A percentile compares a stretch with the other conserved stretches of the same genome.
These are phyloP conservation scores for Ceratoteleas bidentatus DNA, from an alignment of 1,140 invertebrate genomes.

Conservation along the genomic window DNA sequence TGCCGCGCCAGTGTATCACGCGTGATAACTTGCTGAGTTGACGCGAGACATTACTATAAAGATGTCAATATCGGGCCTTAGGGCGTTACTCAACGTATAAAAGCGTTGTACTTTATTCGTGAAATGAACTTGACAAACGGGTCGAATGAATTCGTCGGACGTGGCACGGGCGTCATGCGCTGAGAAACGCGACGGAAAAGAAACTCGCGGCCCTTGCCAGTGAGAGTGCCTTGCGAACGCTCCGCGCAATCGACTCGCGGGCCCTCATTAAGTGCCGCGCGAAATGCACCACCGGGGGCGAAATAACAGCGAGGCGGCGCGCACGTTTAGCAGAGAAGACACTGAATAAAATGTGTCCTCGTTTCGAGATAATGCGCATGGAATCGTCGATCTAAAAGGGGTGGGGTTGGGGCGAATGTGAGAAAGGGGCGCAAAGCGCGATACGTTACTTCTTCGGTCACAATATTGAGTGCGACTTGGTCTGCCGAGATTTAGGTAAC, in stretches of 20 bases:
- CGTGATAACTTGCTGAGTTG: conserved; percentile 46
- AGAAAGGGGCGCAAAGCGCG: conserved; percentile 70
- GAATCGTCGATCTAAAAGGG: conserved; percentile 62
- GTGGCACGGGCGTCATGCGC: background rate
- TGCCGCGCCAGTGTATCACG: conserved; percentile 26
- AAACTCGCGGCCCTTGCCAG: background rate
- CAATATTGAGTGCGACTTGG: conserved; percentile 79
- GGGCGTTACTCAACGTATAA: conserved; percentile 22
- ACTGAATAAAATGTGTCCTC: conserved; percentile 62
- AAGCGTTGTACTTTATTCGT: conserved; percentile 38
- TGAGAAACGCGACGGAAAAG: background rate
- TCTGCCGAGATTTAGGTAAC: conserved; percentile 76
- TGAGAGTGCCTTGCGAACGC: background rate
- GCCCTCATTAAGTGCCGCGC: conserved; percentile 37
- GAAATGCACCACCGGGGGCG: conserved; percentile 20
- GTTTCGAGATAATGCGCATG: conserved; percentile 55
- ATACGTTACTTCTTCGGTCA: conserved; percentile 78
- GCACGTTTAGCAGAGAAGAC: conserved; percentile 50
- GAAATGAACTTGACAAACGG: conserved; percentile 37
- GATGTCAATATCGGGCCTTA: conserved; percentile 45
- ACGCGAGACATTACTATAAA: conserved; percentile 54
- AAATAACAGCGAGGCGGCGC: conserved; percentile 46
- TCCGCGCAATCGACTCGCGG: conserved; percentile 1
- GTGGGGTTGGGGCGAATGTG: conserved; percentile 57
- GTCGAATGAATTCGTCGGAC: conserved; percentile 15